Evolutionary conservation across 2,797 vertebrate genomes (phyloP).

Genomic region (Liparis tanakae): DNA sequence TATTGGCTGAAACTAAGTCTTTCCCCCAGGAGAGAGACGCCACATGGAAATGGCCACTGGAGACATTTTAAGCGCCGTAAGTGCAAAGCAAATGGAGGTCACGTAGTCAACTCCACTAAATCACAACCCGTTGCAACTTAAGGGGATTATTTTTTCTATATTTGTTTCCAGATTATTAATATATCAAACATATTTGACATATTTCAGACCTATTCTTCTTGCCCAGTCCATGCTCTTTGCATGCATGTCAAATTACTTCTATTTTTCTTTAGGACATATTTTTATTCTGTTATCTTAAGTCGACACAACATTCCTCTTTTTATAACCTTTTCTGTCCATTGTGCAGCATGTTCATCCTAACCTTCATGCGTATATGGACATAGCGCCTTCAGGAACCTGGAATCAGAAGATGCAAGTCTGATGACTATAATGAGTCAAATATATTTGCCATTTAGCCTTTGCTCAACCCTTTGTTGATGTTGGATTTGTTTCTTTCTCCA

Average conservation of each 20-base stretch:
- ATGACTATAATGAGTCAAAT: too few relatives aligned
- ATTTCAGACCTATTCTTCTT: background rate
- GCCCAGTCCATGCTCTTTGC: background rate
- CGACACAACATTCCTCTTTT: background rate
- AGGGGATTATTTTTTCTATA: conserved; percentile 18
- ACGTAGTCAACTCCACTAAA: conserved; percentile 26
- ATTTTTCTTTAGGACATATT: background rate
- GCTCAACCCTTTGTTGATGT: too few relatives aligned
- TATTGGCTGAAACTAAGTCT: conserved; percentile 26
- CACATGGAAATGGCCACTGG: conserved; percentile 36
- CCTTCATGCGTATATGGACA: background rate
- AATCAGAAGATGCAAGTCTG: background rate
- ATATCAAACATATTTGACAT: conserved; percentile 10
- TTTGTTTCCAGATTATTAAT: conserved; percentile 4
- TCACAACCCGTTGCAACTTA: conserved; percentile 17
- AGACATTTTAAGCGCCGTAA: conserved; percentile 42
- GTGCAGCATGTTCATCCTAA: background rate
- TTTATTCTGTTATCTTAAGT: conserved; percentile 11
- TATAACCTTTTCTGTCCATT: background rate
- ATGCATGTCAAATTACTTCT: background rate
- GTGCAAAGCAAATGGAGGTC: conserved; percentile 44
- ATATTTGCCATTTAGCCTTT: too few relatives aligned
- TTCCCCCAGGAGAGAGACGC: conserved; percentile 13
- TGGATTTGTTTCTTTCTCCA: too few relatives aligned
- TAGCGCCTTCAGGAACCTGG: background rate